A percentile compares a stretch with the other conserved stretches of the same genome.
Conservation (phyloP, 2,888 invertebrate species). For the Chrysotoxum bicinctum region DNA sequence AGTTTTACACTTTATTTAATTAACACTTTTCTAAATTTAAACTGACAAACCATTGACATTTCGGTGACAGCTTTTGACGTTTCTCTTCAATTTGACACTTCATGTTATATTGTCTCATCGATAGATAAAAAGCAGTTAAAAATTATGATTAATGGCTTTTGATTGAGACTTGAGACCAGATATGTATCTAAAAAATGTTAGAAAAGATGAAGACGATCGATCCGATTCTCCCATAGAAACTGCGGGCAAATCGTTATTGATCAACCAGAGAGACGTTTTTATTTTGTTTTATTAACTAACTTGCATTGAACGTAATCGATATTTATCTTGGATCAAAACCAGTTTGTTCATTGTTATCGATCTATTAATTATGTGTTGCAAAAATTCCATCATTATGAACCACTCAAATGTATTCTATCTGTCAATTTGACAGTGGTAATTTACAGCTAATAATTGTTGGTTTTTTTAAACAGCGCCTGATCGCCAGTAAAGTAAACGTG, state of each 20-base stretch:
- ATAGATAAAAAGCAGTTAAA: neutral
- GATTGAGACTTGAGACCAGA: neutral
- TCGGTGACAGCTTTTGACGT: neutral
- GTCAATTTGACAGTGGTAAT: constrained; percentile 47
- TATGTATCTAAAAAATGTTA: neutral
- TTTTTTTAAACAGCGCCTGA: neutral
- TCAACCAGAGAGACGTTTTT: neutral
- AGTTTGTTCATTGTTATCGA: constrained; percentile 18
- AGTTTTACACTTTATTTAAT: neutral
- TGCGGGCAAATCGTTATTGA: neutral
- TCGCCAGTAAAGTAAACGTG: constrained; percentile 22
- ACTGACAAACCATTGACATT: neutral
- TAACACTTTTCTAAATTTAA: neutral
- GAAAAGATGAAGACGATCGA: neutral
- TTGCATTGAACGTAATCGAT: neutral
- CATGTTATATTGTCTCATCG: neutral
- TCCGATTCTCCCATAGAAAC: neutral
- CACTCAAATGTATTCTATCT: constrained; percentile 34
- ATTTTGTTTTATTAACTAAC: neutral
- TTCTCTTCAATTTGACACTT: neutral
- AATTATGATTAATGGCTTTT: neutral
- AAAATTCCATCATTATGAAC: constrained; percentile 52
- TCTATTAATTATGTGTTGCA: constrained; percentile 43
- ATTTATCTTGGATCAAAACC: neutral
- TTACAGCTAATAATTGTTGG: constrained; percentile 42